A percentile compares a stretch with the other conserved stretches of the same genome.
These are phyloP conservation scores for Amiota mariae DNA, from an alignment of 2,888 invertebrate genomes.

Conservation along the genomic window DNA sequence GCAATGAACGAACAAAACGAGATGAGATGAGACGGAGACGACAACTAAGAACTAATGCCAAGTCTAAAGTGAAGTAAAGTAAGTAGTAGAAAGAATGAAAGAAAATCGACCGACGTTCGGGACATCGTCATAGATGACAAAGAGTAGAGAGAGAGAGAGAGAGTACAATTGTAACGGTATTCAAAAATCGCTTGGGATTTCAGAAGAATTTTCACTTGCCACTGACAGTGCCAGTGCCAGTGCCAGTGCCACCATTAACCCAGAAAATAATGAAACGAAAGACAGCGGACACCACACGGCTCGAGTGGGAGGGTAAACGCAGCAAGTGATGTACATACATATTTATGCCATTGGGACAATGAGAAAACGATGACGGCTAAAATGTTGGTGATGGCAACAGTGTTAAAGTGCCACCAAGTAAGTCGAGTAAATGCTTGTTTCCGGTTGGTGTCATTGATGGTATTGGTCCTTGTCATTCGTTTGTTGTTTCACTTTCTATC, in stretches of 20 bases:
- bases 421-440: constrained; percentile 17
- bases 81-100: not conserved
- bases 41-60: not conserved
- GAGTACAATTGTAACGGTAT: constrained; percentile 7
- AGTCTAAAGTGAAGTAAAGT: not conserved
- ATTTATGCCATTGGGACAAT: too few species aligned
- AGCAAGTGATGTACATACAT: not conserved
- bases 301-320: not conserved
- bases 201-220: constrained; percentile 48
- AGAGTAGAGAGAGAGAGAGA: not conserved
- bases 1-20: constrained; percentile 27
- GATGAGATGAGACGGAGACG: not conserved
- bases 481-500: not conserved
- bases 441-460: constrained; percentile 11
- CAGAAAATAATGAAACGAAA: constrained; percentile 32
- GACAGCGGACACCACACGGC: not conserved
- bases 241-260: constrained; percentile 52
- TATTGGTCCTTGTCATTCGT: not conserved
- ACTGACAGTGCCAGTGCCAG: constrained; percentile 34
- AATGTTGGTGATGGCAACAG: not conserved
- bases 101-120: not conserved
- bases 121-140: not conserved
- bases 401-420: not conserved
- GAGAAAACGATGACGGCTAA: not conserved
- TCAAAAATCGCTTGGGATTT: constrained; percentile 59